Evolutionary conservation across 2,888 invertebrate species (phyloP).

Genomic region (Agrochola lota): DNA sequence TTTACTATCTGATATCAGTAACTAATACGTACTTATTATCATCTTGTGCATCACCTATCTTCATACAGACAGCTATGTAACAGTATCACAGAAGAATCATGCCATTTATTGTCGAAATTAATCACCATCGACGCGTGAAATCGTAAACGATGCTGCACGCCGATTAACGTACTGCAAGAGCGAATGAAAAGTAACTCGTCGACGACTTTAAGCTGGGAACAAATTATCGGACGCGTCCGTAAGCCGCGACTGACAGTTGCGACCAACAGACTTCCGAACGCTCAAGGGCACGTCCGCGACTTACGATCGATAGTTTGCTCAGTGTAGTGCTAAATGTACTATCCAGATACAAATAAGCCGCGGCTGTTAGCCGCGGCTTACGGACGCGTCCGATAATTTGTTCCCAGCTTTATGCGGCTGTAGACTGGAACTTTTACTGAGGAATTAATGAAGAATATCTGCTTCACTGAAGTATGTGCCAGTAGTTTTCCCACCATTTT

Average conservation of each 20-base stretch:
- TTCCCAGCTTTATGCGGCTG: not conserved
- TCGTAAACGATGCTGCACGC: slow-evolving; percentile 50
- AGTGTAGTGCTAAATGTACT: too few species aligned
- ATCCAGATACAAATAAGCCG: too few species aligned
- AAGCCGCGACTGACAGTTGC: too few species aligned
- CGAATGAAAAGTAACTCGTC: slow-evolving; percentile 47
- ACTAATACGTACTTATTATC: not conserved
- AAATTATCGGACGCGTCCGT: too few species aligned
- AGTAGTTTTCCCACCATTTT: not conserved
- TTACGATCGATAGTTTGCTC: too few species aligned
- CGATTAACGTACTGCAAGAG: slow-evolving; percentile 49
- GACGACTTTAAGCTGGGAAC: too few species aligned
- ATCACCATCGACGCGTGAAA: slow-evolving; percentile 61
- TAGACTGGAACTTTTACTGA: not conserved
- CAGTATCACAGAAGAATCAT: slow-evolving; percentile 53
- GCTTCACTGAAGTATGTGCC: not conserved
- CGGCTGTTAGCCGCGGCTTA: too few species aligned
- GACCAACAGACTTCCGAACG: too few species aligned
- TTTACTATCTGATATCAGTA: not conserved
- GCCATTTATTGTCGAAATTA: slow-evolving; percentile 55
- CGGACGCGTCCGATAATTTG: too few species aligned
- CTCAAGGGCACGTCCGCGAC: too few species aligned
- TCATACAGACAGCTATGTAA: slow-evolving; percentile 57
- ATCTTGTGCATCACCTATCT: slow-evolving; percentile 32
- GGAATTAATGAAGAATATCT: not conserved